phyloP scores from a whole-genome alignment of 2,888 invertebrate genomes.

The Drosophila antonietae region DNA sequence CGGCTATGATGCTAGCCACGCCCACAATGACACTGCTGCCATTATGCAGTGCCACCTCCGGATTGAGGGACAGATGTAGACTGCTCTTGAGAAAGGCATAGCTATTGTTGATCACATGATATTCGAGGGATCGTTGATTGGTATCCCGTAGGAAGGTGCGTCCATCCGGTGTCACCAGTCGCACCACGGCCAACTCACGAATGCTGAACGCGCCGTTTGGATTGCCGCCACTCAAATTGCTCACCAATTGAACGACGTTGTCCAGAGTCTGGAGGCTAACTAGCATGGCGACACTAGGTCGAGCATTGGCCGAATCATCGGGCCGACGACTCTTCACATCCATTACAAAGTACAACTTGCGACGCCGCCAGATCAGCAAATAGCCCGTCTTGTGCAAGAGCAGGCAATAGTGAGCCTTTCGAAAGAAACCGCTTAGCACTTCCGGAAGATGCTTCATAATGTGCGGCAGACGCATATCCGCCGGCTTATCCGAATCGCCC shows the following conservation, averaged over 20 bases:
- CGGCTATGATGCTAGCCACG: conserved; percentile 71
- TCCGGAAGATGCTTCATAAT: conserved; percentile 48
- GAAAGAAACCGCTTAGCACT: conserved; percentile 70
- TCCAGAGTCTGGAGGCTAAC: conserved; percentile 70
- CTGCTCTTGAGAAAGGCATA: conserved; percentile 77
- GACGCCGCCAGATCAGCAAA: conserved; percentile 79
- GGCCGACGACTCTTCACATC: conserved; percentile 72
- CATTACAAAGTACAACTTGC: conserved; percentile 75
- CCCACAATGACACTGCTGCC: conserved; percentile 78
- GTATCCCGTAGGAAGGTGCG: conserved; percentile 60
- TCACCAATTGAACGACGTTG: conserved; percentile 72
- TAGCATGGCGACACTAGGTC: conserved; percentile 67
- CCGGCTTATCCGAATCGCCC: conserved; percentile 14
- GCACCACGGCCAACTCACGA: conserved; percentile 74
- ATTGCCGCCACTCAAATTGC: conserved; percentile 58
- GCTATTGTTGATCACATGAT: conserved; percentile 69
- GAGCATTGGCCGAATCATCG: conserved; percentile 47
- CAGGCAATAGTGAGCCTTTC: conserved; percentile 69
- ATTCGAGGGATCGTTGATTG: conserved; percentile 62
- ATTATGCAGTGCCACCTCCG: conserved; percentile 61
- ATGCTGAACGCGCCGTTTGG: conserved; percentile 62
- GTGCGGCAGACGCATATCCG: conserved; percentile 20
- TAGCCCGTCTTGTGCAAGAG: conserved; percentile 63
- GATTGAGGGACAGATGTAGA: conserved; percentile 73
- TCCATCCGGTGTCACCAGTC: conserved; percentile 74